Evolutionary conservation across 2,797 vertebrate species (phyloP), one percentile per base, ranked within the genome.

Genomic region (Phyllotis vaccarum): DNA sequence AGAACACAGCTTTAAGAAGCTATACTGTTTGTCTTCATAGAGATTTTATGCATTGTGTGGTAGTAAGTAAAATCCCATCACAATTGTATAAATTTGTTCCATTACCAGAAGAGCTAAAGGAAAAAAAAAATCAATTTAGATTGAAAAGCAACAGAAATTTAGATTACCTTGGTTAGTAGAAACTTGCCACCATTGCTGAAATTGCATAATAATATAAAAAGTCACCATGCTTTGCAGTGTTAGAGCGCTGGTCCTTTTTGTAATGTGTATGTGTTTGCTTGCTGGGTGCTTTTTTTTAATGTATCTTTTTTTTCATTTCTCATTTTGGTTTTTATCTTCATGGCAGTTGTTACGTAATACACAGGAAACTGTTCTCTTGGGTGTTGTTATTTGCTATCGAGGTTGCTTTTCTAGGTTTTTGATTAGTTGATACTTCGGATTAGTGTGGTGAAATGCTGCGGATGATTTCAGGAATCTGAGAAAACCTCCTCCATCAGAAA

Each of bases 21-120:
- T 93, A 97, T 96, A 96, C 92, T 96, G 97, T 98, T 98, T 94
- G 90, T 97, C 93, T 98, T 98, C 93, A 74, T 96, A 96, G 98
- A 98, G 96, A 97, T 98, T 98, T 98, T 96, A 92, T 97, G 94
- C 96, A 95, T 97, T 98, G 97, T 98, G 92, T 98, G 85, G 95
- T 98, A 92, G 95, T 98, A 98, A 98, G 96, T 97, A 98, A 98
- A 98, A 98, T 98, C 97, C 96, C 98, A 98, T 98, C 98, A 96
- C 98, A 98, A 97, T 98, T 98, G 96, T 97, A 98, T 98, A 98
- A 98, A 98, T 99, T 99, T 98, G 98, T 98, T 98, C 98, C 98
- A 98, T 99, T 99, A 99, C 98, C 98, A 98, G 98, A 98, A 98
- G 64, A 97, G 97, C 98, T 98, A 98, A 98, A 97, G 97, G 97